A percentile compares a stretch with the other conserved stretches of the same genome.
Conservation (phyloP, 2,888 invertebrate species). For the Patella depressa region DNA sequence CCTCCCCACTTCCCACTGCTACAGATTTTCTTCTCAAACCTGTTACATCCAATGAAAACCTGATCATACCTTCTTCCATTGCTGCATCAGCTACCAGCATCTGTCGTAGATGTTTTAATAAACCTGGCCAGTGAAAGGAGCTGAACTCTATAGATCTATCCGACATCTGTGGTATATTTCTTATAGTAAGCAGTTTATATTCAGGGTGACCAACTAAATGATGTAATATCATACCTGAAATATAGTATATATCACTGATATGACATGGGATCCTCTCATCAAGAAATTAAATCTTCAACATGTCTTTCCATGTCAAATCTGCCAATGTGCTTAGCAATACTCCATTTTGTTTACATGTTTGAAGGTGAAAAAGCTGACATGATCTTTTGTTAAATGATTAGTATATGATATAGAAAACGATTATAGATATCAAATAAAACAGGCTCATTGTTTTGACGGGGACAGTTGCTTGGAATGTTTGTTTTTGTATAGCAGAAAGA, state of each 20-base stretch:
- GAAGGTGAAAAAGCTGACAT: too few relatives aligned
- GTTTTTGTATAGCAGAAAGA: too few relatives aligned
- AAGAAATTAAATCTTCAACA: not conserved
- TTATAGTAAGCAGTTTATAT: constrained; percentile 67
- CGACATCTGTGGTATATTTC: constrained; percentile 69
- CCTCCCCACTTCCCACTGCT: not conserved
- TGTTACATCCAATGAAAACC: not conserved
- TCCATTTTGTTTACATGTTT: too few relatives aligned
- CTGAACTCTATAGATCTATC: constrained; percentile 64
- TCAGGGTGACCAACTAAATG: constrained; percentile 67
- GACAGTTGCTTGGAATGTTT: too few relatives aligned
- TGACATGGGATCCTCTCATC: not conserved
- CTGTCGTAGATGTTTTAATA: constrained; percentile 69
- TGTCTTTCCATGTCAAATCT: not conserved
- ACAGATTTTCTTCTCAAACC: not conserved
- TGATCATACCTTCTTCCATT: constrained; percentile 67
- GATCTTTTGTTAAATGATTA: too few relatives aligned
- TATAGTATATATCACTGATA: not conserved
- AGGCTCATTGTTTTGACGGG: too few relatives aligned
- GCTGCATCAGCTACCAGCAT: constrained; percentile 69
- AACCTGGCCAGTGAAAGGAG: constrained; percentile 68
- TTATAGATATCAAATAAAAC: too few relatives aligned
- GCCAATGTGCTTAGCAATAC: too few relatives aligned
- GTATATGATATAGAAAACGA: too few relatives aligned
- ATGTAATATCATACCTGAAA: constrained; percentile 63